These are phyloP conservation scores for Platalea minor DNA, from an alignment of 2,797 vertebrate species.

Conservation along the genomic window DNA sequence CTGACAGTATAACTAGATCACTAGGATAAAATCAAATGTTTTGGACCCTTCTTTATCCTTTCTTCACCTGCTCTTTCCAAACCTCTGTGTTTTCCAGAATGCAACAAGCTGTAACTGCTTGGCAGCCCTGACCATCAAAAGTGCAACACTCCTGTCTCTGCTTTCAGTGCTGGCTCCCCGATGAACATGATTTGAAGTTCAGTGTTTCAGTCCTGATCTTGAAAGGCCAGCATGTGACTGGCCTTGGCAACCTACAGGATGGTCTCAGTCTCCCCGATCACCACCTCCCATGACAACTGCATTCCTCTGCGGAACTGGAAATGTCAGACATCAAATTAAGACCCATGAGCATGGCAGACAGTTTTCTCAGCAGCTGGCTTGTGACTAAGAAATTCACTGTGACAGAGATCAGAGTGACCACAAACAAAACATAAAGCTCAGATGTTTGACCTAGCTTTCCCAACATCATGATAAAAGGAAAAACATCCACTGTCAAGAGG, in stretches of 20 bases:
- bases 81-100: background rate
- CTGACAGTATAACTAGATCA: background rate
- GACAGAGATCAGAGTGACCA: background rate
- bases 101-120: background rate
- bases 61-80: background rate
- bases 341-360: background rate
- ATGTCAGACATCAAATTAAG: slow-evolving; percentile 25
- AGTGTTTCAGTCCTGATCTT: background rate
- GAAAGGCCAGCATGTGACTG: background rate
- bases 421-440: background rate
- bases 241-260: background rate
- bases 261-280: background rate
- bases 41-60: background rate
- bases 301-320: background rate
- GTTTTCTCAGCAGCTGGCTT: slow-evolving; percentile 1
- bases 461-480: background rate
- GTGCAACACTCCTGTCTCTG: background rate
- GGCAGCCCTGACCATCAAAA: background rate
- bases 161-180: background rate
- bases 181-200: background rate
- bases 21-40: background rate
- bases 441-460: background rate
- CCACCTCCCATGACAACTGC: background rate
- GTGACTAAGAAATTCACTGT: background rate
- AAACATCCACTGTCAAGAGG: background rate